Base-by-base conservation (phyloP, 2,113 vertebrate genomes). In the Actenoides hombroni region DNA sequence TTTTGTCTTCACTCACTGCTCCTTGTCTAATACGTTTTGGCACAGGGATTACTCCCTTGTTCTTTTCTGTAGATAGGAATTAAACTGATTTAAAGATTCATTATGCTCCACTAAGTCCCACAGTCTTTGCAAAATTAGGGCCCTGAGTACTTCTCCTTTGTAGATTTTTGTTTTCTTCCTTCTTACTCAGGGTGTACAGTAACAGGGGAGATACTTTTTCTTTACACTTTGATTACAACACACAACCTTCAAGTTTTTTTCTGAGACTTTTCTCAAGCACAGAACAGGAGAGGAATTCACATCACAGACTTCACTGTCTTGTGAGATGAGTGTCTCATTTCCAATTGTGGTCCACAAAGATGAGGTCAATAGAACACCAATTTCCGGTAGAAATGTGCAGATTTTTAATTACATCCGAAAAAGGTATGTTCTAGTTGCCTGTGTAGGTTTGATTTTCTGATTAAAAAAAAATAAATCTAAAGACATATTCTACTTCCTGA, bases 311-410 rank as follows among this genome's bases (percentile, higher is more conserved):
- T 53, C 54, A 28, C 1, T 0, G 9, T 20, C 8, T n/a, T 29
- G 29, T 4, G 17, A 51, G 16, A 31, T 28, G 18, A 13, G 6
- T 28, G 13, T 56, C 40, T 46, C 44, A 2, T 1, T 61, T 59
- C 48, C 15, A 18, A 1, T 2, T 19, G 10, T 13, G 4, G 24
- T 12, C 5, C 4, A 5, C 0, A 11, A 74, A 75, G 61, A 26
- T 13, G 35, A 16, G 59, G 26, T 51, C 46, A 61, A 18, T 2
- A 24, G 26, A 29, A 35, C 5, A 21, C 0, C 1, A 10, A 6
- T 31, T 25, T 42, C 3, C 48, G n/a, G 7, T 24, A 33, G 6
- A 26, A 48, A 42, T 29, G 2, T 3, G 5, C 5, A n/a, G 25
- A 17, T 4, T 18, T 70, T 82, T n/a, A 53, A n/a, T 3, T 61